phyloP scores from a whole-genome alignment of 2,113 vertebrate species.

The Psilopsiagon aurifrons region DNA sequence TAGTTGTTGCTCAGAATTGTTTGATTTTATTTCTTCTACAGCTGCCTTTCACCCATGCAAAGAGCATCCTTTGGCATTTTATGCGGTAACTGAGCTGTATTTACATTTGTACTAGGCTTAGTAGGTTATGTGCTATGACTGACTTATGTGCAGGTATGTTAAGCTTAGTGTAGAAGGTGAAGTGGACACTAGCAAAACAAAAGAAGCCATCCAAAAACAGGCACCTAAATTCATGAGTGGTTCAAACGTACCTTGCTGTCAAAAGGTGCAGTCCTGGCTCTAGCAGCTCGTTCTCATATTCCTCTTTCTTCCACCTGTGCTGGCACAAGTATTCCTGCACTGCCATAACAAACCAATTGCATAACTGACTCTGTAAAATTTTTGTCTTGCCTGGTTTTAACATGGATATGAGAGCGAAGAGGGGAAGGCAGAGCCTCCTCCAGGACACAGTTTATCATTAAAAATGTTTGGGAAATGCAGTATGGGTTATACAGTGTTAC shows the following conservation, averaged over 20 bases:
- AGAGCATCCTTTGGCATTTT: not conserved
- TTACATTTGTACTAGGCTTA: not conserved
- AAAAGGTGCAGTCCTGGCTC: not conserved
- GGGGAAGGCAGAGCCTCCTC: not conserved
- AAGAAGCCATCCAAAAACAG: not conserved
- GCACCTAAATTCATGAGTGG: not conserved
- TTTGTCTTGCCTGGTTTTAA: not conserved
- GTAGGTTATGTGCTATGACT: not conserved
- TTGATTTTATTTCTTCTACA: not conserved
- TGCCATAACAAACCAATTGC: not conserved
- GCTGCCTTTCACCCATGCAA: not conserved
- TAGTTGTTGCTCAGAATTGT: not conserved
- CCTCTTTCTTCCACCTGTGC: not conserved
- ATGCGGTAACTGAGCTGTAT: not conserved
- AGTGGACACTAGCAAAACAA: not conserved
- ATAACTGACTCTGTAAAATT: not conserved
- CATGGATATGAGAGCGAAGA: not conserved
- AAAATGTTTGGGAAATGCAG: not conserved
- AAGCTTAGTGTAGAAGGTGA: not conserved
- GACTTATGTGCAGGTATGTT: not conserved
- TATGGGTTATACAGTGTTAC: not conserved
- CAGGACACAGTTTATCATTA: not conserved
- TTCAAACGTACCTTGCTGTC: not conserved
- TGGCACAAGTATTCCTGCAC: not conserved
- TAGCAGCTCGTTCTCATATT: not conserved